These are phyloP conservation scores for Himalopsyche phryganea DNA, from an alignment of 1,140 invertebrate species.

Conservation along the genomic window DNA sequence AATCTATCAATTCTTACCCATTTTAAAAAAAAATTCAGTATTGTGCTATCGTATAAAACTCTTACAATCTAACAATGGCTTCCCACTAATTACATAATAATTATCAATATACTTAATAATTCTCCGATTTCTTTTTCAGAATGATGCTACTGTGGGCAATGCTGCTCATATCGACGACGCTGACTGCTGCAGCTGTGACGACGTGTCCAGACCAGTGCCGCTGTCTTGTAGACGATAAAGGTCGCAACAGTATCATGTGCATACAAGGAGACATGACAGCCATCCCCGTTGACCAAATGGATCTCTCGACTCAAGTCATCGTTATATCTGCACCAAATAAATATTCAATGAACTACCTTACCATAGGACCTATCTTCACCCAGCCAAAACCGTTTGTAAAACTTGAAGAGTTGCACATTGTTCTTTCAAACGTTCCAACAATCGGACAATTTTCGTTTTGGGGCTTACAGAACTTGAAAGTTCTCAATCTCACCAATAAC, in stretches of 20 bases:
- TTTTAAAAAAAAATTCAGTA: too few species aligned
- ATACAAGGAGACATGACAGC: conserved; percentile 58
- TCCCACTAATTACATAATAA: too few species aligned
- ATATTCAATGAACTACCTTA: conserved; percentile 60
- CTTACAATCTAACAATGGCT: too few species aligned
- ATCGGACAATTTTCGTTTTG: conserved; percentile 77
- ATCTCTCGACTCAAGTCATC: conserved; percentile 61
- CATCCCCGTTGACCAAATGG: conserved; percentile 60
- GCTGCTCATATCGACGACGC: conserved; percentile 10
- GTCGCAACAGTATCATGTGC: conserved; percentile 40
- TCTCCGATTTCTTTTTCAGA: too few species aligned
- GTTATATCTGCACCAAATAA: conserved; percentile 64
- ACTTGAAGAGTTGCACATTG: conserved; percentile 72
- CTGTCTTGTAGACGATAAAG: conserved; percentile 21
- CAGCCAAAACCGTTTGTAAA: conserved; percentile 56
- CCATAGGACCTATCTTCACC: conserved; percentile 70
- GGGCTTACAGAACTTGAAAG: conserved; percentile 63
- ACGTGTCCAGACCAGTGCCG: conserved; percentile 24
- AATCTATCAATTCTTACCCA: too few species aligned
- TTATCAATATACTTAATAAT: too few species aligned
- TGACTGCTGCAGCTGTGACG: neutral
- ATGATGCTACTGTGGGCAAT: conserved; percentile 21
- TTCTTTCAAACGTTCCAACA: conserved; percentile 70
- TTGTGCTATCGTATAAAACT: too few species aligned
- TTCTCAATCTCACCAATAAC: conserved; percentile 72